Evolutionary conservation across 2,888 invertebrate genomes (phyloP).

Genomic region (Papilio protenor): DNA sequence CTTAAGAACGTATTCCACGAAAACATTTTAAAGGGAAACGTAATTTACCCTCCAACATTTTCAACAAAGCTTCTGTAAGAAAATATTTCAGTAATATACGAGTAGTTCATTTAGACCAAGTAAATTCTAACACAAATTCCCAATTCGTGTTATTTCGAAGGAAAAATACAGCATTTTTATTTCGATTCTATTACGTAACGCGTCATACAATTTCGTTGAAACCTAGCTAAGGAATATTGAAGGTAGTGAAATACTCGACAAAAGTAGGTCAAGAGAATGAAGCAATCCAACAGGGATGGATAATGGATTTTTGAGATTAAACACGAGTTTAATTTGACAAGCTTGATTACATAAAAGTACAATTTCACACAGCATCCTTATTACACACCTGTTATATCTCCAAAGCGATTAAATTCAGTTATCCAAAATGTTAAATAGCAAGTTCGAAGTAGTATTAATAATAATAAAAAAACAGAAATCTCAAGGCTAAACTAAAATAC

Average conservation of each 20-base stretch:
- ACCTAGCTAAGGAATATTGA: conserved; percentile 16
- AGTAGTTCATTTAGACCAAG: background rate
- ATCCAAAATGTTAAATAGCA: background rate
- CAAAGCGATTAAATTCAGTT: background rate
- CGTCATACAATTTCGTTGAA: background rate
- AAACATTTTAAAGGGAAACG: background rate
- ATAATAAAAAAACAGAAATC: background rate
- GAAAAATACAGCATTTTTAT: background rate
- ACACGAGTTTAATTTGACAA: background rate
- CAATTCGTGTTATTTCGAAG: background rate
- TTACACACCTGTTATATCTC: background rate
- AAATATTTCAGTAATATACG: background rate
- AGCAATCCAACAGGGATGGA: conserved; percentile 19
- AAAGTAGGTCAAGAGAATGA: conserved; percentile 29
- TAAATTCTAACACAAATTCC: background rate
- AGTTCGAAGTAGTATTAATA: background rate
- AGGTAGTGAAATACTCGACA: background rate
- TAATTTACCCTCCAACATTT: background rate
- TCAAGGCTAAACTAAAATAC: background rate
- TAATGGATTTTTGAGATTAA: conserved; percentile 29
- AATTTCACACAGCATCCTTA: background rate
- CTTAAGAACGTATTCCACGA: background rate
- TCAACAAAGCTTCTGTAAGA: background rate
- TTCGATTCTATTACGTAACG: conserved; percentile 8
- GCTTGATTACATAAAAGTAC: background rate